A percentile compares a stretch with the other conserved stretches of the same genome.
phyloP scores from a whole-genome alignment of 2,113 vertebrate species.

The Nycticryphes semicollaris region DNA sequence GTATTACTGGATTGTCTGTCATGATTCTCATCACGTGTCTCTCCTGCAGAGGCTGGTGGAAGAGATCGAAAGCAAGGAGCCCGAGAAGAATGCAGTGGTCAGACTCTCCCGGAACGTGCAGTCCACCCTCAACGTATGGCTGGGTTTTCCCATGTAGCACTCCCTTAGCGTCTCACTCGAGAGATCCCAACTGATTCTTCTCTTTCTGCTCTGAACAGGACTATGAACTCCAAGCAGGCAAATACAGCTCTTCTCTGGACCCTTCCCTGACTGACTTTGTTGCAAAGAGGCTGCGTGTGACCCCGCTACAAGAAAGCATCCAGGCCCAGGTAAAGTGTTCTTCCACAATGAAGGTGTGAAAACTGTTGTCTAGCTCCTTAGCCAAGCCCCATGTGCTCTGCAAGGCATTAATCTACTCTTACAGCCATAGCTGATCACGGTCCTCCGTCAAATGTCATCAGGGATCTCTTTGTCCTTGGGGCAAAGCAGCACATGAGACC shows the following conservation, averaged over 20 bases:
- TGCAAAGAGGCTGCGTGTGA: constrained; percentile 71
- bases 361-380: neutral
- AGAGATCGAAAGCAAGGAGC: constrained; percentile 85
- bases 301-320: constrained; percentile 81
- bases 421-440: neutral
- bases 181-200: neutral
- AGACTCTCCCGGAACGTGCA: constrained; percentile 85
- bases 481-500: neutral
- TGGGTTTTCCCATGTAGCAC: neutral
- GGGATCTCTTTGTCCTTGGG: neutral
- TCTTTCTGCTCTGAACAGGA: constrained; percentile 75
- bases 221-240: constrained; percentile 83
- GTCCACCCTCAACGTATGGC: constrained; percentile 81
- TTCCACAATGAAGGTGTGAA: neutral
- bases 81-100: constrained; percentile 76
- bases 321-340: constrained; percentile 81
- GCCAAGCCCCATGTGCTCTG: neutral
- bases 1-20: neutral
- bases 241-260: constrained; percentile 85
- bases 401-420: neutral
- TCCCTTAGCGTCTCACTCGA: neutral
- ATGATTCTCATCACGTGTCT: neutral
- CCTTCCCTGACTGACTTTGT: constrained; percentile 50
- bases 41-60: constrained; percentile 82
- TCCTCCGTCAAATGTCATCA: neutral